Base-by-base conservation (phyloP, 2,113 vertebrate genomes). In the Lepus europaeus region DNA sequence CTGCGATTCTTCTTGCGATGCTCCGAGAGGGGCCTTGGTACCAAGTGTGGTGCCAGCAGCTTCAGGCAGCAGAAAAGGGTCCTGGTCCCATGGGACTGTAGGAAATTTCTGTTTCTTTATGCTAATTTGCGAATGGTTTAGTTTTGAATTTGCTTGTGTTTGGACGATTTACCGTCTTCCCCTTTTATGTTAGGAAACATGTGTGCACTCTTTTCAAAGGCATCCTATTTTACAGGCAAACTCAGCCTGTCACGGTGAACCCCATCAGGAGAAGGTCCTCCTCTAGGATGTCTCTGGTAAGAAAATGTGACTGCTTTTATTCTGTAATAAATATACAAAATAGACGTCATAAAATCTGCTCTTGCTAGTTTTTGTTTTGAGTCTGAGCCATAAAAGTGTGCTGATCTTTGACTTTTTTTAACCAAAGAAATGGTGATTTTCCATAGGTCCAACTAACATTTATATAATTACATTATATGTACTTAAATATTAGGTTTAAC, bases 261-360 rank as follows among this genome's bases (percentile, higher is more conserved):
- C 98, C 99, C 69, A 98, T 99, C 93, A 99, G 99, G 97, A 98
- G 99, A 83, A 98, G 99, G 59, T 99, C 99, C 6, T 99, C 99
- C 0, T 99, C 99, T 6, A 98, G 99, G 97, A 97, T 99, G 95
- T 99, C 99, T 97, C 98, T 99, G 99, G 99, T 99, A 98, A 98
- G 98, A 80, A 51, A 79, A 63, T 64, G 5, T 20, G 3, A 19
- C 77, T 91, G 3, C 39, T 74, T 94, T 69, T 84, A 45, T 31
- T 69, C n/a, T 76, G 59, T 81, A 45, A 45, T 45, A 45, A 45
- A 45, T 45, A 45, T 45, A 45, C 45, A 45, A 45, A 45, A 45
- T 45, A 45, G 45, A 7, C 6, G 45, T 45, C 29, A 73, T 84
- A 73, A 81, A 45, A n/a, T 31, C 29, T 5, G 5, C 39, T 79